Base-by-base conservation (phyloP, 1,140 invertebrate genomes). In the Drosophila sp. region DNA sequence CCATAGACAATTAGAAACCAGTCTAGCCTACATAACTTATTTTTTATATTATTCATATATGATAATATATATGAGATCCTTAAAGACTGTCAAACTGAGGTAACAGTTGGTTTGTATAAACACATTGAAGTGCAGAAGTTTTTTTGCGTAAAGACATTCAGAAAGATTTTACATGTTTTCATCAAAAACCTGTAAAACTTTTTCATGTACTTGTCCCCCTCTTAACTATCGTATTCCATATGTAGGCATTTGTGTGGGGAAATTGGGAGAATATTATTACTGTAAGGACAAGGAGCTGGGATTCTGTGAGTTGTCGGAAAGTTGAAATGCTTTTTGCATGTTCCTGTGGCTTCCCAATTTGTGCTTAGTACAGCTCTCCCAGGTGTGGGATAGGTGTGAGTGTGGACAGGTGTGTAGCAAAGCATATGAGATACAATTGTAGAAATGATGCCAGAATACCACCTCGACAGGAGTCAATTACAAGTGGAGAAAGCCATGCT, bases 281-380 rank as follows among this genome's bases (percentile, higher is more conserved):
- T 6, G 9, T 16, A 43, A 62, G 43, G 65, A 65, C 67, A 69
- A 51, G 51, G 27, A 57, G 7, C 48, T 51, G 7, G 14, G 21
- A 32, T 7, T 43, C 13, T 43, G 14, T 25, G 9, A 4, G n/a
- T 4, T 36, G 25, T 4, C 11, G 14, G 16, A 51, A 48, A 86
- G 70, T 81, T 87, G 48, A 87, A 86, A 86, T 86, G 81, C 65
- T 81, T 87, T 86, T 86, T 87, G 58, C 82, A 72, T 86, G 81
- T 86, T 65, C 56, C 59, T 84, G 82, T 57, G 81, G 81, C 51
- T 81, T 57, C 53, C 51, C 67, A 64, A 74, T 74, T 65, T 62
- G 50, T 72, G 16, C 56, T 13, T 48, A 71, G 78, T 70, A 51
- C 56, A 11, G 13, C 13, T 50, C 25, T 43, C 14, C 6, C 46